A percentile compares a stretch with the other conserved stretches of the same genome.
Conservation (phyloP, 2,797 vertebrate species). For the Linurgus olivaceus region DNA sequence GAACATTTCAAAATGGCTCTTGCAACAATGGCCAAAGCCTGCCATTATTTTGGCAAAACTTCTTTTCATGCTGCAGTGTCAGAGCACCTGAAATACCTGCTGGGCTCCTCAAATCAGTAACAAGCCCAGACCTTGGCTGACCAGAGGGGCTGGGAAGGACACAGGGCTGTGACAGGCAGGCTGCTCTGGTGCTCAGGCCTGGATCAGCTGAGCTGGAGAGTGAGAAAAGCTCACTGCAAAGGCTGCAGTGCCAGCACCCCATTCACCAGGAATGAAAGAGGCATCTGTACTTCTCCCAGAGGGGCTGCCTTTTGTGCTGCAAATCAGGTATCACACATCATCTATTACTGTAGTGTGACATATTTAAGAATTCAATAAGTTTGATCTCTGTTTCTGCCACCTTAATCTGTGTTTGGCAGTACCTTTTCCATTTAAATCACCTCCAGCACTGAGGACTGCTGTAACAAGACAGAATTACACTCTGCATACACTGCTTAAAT, state of each 20-base stretch:
- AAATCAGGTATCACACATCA: background rate
- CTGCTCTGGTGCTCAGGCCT: background rate
- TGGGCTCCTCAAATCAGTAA: background rate
- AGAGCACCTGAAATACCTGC: background rate
- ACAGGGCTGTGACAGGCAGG: background rate
- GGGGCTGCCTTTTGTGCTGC: background rate
- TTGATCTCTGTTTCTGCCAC: background rate
- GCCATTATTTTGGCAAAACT: background rate
- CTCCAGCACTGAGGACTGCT: background rate
- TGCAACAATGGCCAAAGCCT: background rate
- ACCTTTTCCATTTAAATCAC: background rate
- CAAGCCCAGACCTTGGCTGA: background rate
- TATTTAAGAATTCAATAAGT: constrained; percentile 2
- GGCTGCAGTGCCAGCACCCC: background rate
- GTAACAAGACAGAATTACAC: background rate
- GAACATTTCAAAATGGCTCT: background rate
- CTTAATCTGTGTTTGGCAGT: background rate
- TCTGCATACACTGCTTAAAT: background rate
- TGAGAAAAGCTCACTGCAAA: background rate
- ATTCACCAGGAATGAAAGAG: background rate
- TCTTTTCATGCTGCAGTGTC: background rate
- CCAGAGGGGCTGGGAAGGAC: background rate
- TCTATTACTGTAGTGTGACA: background rate
- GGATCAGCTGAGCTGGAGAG: background rate
- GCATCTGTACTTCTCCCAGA: background rate